These are phyloP conservation scores for Teleiodes luculella DNA, from an alignment of 2,888 invertebrate species.

Conservation along the genomic window DNA sequence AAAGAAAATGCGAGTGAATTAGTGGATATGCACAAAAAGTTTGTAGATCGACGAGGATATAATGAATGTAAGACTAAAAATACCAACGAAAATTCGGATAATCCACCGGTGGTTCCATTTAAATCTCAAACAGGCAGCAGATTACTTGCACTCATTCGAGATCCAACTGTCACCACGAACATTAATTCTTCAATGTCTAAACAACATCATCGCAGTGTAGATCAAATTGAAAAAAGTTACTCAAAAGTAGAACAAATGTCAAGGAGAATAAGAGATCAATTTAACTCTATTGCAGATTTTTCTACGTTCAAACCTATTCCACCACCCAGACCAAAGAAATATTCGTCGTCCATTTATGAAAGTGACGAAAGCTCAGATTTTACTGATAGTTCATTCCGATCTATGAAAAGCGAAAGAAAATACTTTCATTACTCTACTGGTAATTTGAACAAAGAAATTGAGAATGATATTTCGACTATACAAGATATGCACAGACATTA, in stretches of 20 bases:
- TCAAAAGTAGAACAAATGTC: conserved; percentile 26
- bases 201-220: conserved; percentile 35
- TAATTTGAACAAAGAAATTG: conserved; percentile 67
- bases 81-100: conserved; percentile 27
- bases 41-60: conserved; percentile 81
- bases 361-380: conserved; percentile 69
- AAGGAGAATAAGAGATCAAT: conserved; percentile 28
- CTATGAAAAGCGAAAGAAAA: conserved; percentile 60
- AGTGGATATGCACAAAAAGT: conserved; percentile 84
- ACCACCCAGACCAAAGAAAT: conserved; percentile 60
- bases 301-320: conserved; percentile 57
- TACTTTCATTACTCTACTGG: conserved; percentile 69
- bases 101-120: conserved; percentile 50
- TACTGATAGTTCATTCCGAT: conserved; percentile 55
- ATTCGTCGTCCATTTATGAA: conserved; percentile 61
- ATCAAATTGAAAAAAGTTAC: conserved; percentile 35
- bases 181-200: conserved; percentile 42
- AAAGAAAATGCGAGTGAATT: conserved; percentile 80
- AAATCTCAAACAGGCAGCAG: conserved; percentile 78
- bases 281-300: conserved; percentile 28
- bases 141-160: conserved; percentile 81
- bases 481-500: conserved; percentile 69
- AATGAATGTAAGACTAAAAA: conserved; percentile 53
- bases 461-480: conserved; percentile 66
- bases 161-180: conserved; percentile 60